phyloP scores from a whole-genome alignment of 2,888 invertebrate genomes.

The Morpho helenor region DNA sequence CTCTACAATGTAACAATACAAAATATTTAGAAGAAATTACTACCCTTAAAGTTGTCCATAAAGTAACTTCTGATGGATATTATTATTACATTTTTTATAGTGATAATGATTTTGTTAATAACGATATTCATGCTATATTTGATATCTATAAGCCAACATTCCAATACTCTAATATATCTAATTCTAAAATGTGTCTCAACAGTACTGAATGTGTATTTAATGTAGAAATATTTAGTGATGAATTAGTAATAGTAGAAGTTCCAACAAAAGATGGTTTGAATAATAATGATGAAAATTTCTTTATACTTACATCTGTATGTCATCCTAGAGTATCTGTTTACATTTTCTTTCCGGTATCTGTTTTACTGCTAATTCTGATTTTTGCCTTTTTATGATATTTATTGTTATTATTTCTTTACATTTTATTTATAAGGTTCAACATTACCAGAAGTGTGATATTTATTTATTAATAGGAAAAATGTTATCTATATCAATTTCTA shows the following conservation, averaged over 20 bases:
- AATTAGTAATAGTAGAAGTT: constrained; percentile 90
- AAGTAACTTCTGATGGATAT: constrained; percentile 87
- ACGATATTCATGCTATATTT: constrained; percentile 90
- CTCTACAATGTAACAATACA: constrained; percentile 83
- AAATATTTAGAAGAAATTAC: constrained; percentile 84
- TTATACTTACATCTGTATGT: constrained; percentile 86
- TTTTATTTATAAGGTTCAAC: constrained; percentile 58
- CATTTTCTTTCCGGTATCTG: constrained; percentile 87
- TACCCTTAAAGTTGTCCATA: constrained; percentile 82
- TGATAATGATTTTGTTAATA: constrained; percentile 88
- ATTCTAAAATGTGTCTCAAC: constrained; percentile 85
- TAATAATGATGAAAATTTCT: constrained; percentile 86
- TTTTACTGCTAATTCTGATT: constrained; percentile 85
- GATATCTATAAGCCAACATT: constrained; percentile 92
- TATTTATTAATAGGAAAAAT: constrained; percentile 49
- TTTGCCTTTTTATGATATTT: constrained; percentile 89
- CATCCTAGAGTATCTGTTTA: constrained; percentile 89
- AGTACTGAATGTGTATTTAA: constrained; percentile 87
- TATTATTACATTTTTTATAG: constrained; percentile 95
- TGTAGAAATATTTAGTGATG: constrained; percentile 85
- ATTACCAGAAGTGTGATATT: constrained; percentile 73
- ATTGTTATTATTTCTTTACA: constrained; percentile 49
- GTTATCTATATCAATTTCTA: constrained; percentile 7
- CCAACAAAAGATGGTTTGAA: constrained; percentile 90
- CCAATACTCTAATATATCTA: constrained; percentile 84